Base-by-base conservation (phyloP, 2,113 vertebrate species). In the Rhipidura dahli region DNA sequence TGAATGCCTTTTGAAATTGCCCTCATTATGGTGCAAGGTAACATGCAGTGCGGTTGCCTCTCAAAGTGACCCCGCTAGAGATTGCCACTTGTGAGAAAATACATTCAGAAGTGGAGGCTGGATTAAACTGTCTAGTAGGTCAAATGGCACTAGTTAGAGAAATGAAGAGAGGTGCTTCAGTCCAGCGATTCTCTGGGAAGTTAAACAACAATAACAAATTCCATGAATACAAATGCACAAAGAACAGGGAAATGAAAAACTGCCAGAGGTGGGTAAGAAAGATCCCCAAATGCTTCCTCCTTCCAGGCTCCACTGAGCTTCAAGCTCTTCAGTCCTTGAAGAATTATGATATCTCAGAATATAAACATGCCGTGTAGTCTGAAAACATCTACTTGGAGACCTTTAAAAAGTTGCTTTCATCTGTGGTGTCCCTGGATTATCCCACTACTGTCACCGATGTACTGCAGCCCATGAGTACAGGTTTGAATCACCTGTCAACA, bases 31-130 rank as follows among this genome's bases (percentile, higher is more conserved):
- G 90, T 95, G 84, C 60, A 97, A 97, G 87, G 82, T 94, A 97
- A 92, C 80, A 94, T 69, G 87, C 88, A 95, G 96, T 93, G 87
- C 50, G 23, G 90, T 69, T 98, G 86, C 96, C 97, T 97, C 97
- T 98, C 86, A 7, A 97, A 96, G 93, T 96, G 97, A 97, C 97
- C 95, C 93, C 89, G 96, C 94, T 98, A 97, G 90, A 98, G 93
- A 97, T 92, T 98, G 95, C 96, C 97, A 97, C 97, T 98, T 98
- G 97, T 97, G 96, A 97, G 91, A 96, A 98, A 98, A 98, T 97
- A 94, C 96, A 78, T 98, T 98, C 94, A 96, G 95, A 97, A 98
- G 97, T 96, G 83, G 93, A 98, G 96, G 87, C 96, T 97, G 91
- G 93, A 97, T 98, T 97, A 98, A 97, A 97, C 94, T 93, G 82